Conservation (phyloP, 2,113 vertebrate genomes). For the Caranx melampygus region DNA sequence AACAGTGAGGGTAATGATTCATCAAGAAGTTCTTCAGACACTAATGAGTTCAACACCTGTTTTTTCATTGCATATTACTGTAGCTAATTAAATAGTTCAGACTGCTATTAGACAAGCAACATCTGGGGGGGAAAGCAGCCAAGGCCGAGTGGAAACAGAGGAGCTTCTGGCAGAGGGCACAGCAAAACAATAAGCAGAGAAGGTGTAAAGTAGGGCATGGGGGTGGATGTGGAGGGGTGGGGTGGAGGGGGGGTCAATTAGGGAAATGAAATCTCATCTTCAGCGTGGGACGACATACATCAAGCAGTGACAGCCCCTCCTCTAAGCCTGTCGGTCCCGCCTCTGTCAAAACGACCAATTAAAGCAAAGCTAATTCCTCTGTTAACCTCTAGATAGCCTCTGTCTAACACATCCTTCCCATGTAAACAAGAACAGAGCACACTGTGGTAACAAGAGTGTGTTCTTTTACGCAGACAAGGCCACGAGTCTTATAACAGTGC, state of each 20-base stretch:
- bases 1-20: constrained; percentile 12
- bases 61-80: constrained; percentile 40
- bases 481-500: background rate
- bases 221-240: no score
- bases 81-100: constrained; percentile 38
- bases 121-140: constrained; percentile 12
- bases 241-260: constrained; percentile 76
- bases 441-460: background rate
- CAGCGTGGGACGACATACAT: constrained; percentile 72
- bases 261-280: constrained; percentile 79
- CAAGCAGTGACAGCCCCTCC: constrained; percentile 72
- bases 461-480: background rate
- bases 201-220: constrained; percentile 24
- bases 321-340: constrained; percentile 72
- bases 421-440: background rate
- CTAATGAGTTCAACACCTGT: constrained; percentile 28
- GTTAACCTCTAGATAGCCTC: constrained; percentile 62
- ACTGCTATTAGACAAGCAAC: constrained; percentile 29
- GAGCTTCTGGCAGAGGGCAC: constrained; percentile 47
- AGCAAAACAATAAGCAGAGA: constrained; percentile 10
- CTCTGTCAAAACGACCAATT: constrained; percentile 75
- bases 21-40: constrained; percentile 23
- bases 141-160: background rate
- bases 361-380: constrained; percentile 75
- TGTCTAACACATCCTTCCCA: constrained; percentile 6